Percentiles rank a stretch among this genome's conserved stretches.
phyloP scores from a whole-genome alignment of 2,888 invertebrate species.

The Andrena dorsata region DNA sequence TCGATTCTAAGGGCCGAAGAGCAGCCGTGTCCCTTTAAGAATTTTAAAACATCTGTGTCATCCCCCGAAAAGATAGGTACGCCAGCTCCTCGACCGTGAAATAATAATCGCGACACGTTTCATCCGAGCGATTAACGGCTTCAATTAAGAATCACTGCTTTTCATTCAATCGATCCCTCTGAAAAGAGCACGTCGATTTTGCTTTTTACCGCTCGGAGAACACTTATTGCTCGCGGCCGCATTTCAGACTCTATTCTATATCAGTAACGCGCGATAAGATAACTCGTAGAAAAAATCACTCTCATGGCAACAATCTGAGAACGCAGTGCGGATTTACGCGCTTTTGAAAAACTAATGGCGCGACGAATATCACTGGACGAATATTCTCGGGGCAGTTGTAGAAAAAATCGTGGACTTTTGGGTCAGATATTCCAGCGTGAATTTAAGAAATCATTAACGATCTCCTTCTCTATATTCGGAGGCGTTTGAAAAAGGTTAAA shows the following conservation, averaged over 20 bases:
- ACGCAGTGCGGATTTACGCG: constrained; percentile 76
- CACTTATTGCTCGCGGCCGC: constrained; percentile 68
- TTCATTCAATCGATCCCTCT: neutral
- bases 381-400: constrained; percentile 17
- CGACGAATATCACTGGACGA: constrained; percentile 50
- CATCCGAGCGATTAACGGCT: constrained; percentile 1
- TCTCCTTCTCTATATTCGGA: neutral
- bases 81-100: neutral
- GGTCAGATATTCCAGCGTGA: neutral
- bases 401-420: neutral
- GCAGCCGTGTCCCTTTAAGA: constrained; percentile 69
- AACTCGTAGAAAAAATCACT: constrained; percentile 77
- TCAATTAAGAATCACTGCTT: constrained; percentile 19
- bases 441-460: neutral
- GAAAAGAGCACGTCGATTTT: constrained; percentile 57
- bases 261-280: constrained; percentile 80
- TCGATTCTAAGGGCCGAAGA: constrained; percentile 59
- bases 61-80: neutral
- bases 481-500: neutral
- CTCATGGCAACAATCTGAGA: constrained; percentile 84
- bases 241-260: constrained; percentile 78
- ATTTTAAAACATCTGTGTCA: constrained; percentile 58
- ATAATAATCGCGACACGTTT: constrained; percentile 45
- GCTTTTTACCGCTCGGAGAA: constrained; percentile 62
- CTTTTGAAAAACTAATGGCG: constrained; percentile 67